Percentiles rank a stretch among this genome's conserved stretches.
These are phyloP conservation scores for Synanthedon myopaeformis DNA, from an alignment of 2,888 invertebrate species.

Conservation along the genomic window DNA sequence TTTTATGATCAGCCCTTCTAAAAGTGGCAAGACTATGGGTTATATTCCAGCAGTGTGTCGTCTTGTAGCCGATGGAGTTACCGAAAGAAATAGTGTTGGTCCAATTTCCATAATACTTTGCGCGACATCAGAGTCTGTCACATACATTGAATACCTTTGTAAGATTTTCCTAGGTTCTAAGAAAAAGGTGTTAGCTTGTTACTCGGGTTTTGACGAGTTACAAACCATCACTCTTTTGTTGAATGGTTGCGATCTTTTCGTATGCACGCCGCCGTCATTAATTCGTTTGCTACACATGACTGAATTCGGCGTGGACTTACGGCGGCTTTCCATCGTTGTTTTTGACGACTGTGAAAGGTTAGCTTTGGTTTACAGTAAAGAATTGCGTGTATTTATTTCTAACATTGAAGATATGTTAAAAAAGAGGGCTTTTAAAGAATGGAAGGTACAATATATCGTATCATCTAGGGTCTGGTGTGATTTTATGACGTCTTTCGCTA, in stretches of 20 bases:
- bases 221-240: slow-evolving; percentile 54
- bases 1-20: slow-evolving; percentile 71
- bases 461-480: slow-evolving; percentile 75
- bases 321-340: slow-evolving; percentile 74
- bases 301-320: slow-evolving; percentile 65
- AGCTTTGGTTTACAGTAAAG: slow-evolving; percentile 59
- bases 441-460: slow-evolving; percentile 70
- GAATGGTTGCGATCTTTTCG: slow-evolving; percentile 78
- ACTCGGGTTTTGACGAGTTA: slow-evolving; percentile 47
- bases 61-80: slow-evolving; percentile 56
- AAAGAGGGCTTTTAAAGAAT: slow-evolving; percentile 42
- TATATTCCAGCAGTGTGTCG: slow-evolving; percentile 77
- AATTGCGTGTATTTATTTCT: slow-evolving; percentile 48
- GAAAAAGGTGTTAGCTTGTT: slow-evolving; percentile 42
- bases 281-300: slow-evolving; percentile 48
- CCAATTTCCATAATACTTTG: slow-evolving; percentile 77
- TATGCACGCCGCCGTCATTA: slow-evolving; percentile 75
- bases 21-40: slow-evolving; percentile 78
- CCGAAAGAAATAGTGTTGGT: slow-evolving; percentile 43
- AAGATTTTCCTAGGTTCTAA: slow-evolving; percentile 43
- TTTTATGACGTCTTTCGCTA: slow-evolving; percentile 66
- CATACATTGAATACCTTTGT: slow-evolving; percentile 47
- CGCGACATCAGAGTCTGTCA: slow-evolving; percentile 69
- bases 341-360: slow-evolving; percentile 79
- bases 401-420: slow-evolving; percentile 55